phyloP scores from a whole-genome alignment of 2,113 vertebrate species.

The Strix aluco region DNA sequence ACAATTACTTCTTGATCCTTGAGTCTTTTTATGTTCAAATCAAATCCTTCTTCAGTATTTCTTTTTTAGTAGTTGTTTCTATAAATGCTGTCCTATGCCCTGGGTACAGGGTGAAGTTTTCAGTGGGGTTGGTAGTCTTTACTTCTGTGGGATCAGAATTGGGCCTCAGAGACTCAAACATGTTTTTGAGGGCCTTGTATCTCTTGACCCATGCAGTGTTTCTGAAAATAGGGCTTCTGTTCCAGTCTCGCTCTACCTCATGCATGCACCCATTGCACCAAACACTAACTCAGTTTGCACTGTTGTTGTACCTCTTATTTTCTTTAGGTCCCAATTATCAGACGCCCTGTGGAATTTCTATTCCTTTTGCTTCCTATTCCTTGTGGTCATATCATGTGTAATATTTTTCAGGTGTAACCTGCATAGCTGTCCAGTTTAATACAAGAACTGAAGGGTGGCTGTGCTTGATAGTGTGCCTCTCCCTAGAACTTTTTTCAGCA shows the following conservation, averaged over 20 bases:
- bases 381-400: not conserved
- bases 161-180: not conserved
- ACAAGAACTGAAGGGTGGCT: not conserved
- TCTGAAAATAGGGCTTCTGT: not conserved
- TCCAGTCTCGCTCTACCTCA: not conserved
- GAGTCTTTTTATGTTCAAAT: not conserved
- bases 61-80: not conserved
- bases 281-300: not conserved
- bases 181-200: not conserved
- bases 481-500: not conserved
- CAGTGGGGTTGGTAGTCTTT: not conserved
- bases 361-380: not conserved
- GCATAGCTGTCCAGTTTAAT: not conserved
- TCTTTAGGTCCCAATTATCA: not conserved
- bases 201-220: not conserved
- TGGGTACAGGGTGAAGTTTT: not conserved
- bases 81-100: not conserved
- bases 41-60: not conserved
- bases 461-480: not conserved
- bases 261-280: not conserved
- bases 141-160: not conserved
- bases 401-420: not conserved
- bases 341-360: not conserved
- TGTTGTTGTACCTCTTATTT: not conserved
- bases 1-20: not conserved